Percentiles rank a stretch among this genome's conserved stretches.
Evolutionary conservation across 2,797 vertebrate species (phyloP).

Genomic region (Myotis vivesi): DNA sequence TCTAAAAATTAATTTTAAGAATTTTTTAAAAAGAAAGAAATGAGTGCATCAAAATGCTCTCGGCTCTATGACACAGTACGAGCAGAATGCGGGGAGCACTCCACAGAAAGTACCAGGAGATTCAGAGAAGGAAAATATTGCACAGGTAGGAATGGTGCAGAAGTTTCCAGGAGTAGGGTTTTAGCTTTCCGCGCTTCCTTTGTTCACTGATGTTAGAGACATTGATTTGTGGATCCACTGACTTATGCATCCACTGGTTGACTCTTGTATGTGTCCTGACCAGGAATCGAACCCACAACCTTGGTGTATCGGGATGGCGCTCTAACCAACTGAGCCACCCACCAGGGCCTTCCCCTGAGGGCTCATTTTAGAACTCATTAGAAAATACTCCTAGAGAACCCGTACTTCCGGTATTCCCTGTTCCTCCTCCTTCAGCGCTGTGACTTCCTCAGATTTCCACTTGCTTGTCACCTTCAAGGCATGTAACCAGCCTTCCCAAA

Average conservation of each 20-base stretch:
- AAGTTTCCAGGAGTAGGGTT: not conserved
- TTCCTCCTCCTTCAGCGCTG: not conserved
- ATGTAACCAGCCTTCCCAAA: not conserved
- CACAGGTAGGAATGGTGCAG: not conserved
- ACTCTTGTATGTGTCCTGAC: too few relatives aligned
- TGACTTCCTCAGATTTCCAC: not conserved
- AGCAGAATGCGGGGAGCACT: not conserved
- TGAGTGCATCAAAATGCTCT: too few relatives aligned
- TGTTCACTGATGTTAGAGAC: too few relatives aligned
- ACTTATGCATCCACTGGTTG: too few relatives aligned
- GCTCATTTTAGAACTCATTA: not conserved
- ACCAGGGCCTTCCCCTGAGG: not conserved
- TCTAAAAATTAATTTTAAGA: too few relatives aligned
- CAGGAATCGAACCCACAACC: too few relatives aligned
- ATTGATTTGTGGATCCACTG: too few relatives aligned
- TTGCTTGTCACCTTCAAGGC: not conserved
- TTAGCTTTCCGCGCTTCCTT: not conserved
- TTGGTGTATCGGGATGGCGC: too few relatives aligned
- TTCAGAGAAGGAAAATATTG: not conserved
- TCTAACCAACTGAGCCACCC: too few relatives aligned
- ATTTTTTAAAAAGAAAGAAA: too few relatives aligned
- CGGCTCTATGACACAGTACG: too few relatives aligned
- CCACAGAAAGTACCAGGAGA: not conserved
- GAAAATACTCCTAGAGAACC: not conserved
- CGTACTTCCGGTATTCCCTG: not conserved